Percentiles rank a stretch among this genome's conserved stretches.
Conservation (phyloP, 1,140 invertebrate species). For the Caenorhabditis brenneri region DNA sequence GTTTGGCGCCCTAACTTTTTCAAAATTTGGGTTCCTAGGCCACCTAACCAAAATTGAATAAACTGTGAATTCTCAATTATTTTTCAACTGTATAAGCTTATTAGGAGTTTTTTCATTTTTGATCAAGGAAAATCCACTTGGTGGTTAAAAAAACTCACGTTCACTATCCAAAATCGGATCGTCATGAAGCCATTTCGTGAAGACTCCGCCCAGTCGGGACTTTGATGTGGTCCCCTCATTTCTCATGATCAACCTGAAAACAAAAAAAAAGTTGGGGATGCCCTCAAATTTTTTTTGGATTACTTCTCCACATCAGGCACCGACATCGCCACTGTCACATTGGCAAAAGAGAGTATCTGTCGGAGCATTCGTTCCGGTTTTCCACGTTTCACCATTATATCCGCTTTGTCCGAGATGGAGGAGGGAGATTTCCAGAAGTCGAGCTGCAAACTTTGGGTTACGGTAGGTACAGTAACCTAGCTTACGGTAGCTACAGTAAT, state of each 20-base stretch:
- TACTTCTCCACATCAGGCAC: conserved; percentile 68
- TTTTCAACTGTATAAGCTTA: too few species aligned
- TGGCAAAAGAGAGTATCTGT: conserved; percentile 16
- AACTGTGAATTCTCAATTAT: too few species aligned
- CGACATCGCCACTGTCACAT: conserved; percentile 54
- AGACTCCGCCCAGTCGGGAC: background rate
- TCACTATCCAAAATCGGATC: conserved; percentile 53
- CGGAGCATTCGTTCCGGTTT: conserved; percentile 30
- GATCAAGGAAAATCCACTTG: too few species aligned
- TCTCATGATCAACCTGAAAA: conserved; percentile 59
- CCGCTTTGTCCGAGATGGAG: conserved; percentile 60
- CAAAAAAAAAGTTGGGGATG: background rate
- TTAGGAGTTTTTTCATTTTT: too few species aligned
- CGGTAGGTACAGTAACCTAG: too few species aligned
- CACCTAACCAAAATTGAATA: too few species aligned
- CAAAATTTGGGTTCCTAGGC: too few species aligned
- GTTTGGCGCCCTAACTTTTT: too few species aligned
- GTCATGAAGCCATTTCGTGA: conserved; percentile 49
- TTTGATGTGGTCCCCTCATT: conserved; percentile 55
- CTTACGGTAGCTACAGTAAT: too few species aligned
- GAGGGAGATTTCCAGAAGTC: conserved; percentile 66
- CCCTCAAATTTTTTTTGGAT: too few species aligned
- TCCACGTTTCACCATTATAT: conserved; percentile 62
- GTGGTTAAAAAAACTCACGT: too few species aligned
- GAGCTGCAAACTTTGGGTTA: too few species aligned